Evolutionary conservation across 2,113 vertebrate genomes (phyloP), one percentile per base, ranked within the genome.

Genomic region (Nipponia nippon): DNA sequence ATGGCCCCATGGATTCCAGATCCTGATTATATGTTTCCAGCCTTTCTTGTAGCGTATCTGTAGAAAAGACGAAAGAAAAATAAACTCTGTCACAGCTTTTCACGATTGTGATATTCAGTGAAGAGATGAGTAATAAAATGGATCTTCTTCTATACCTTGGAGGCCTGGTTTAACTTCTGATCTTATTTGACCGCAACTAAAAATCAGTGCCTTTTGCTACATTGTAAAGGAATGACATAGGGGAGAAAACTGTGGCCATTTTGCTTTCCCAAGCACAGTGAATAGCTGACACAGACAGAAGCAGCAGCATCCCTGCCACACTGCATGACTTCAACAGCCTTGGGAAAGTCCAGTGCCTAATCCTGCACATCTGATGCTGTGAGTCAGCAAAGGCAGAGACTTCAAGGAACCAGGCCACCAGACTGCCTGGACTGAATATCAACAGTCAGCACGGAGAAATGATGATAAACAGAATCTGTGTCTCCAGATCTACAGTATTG

Each of bases 1-100:
- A 1, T 62, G 25, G 34, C 98, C 98, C 98, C 98, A 98, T 0
- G 98, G 98, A 92, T 98, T 98, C 98, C 98, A 98, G 40, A 98
- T 85, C 75, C 97, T 96, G 85, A 98, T 94, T 5, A 98, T 95
- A 40, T 96, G 67, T 72, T 97, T 97, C 96, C 76, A 95, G 49
- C 80, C 36, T 5, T 91, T 89, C 95, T 80, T 89, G 85, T 95
- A 98, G 25, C 23, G 91, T 61, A 98, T 76, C 98, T 98, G 79
- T 52, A 65, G n/a, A n/a, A n/a, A 89, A 83, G 49, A 81, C n/a
- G 56, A 86, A 90, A 90, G 87, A 67, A 53, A 95, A 94, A 84
- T 18, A 91, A 73, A 79, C 6, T 84, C 16, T 26, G 53, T 67
- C 53, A 91, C 30, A 52, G 42, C 8, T 91, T 96, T 82, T 85